Percentiles rank a stretch among this genome's conserved stretches.
Evolutionary conservation across 2,888 invertebrate genomes (phyloP).

Genomic region (Pammene aurita): DNA sequence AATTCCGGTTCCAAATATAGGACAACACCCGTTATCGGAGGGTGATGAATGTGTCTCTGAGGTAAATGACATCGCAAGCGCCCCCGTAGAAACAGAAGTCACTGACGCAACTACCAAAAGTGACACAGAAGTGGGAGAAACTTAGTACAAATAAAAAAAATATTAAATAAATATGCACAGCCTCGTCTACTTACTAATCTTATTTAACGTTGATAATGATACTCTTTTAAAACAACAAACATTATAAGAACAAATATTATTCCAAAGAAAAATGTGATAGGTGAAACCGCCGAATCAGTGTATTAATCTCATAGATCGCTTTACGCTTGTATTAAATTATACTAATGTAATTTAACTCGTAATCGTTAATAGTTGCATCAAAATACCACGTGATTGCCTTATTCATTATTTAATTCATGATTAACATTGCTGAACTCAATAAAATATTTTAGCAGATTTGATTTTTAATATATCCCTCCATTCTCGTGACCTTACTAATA

Average conservation of each 20-base stretch:
- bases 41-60: slow-evolving; percentile 53
- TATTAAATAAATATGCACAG: slow-evolving; percentile 34
- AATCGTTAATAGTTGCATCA: slow-evolving; percentile 74
- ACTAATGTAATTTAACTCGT: slow-evolving; percentile 71
- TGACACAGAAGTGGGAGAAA: slow-evolving; percentile 26
- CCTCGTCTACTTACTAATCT: slow-evolving; percentile 36
- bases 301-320: slow-evolving; percentile 73
- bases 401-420: slow-evolving; percentile 77
- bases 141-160: slow-evolving; percentile 34
- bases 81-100: slow-evolving; percentile 19
- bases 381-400: slow-evolving; percentile 81
- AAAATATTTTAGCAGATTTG: slow-evolving; percentile 77
- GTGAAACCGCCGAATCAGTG: slow-evolving; percentile 70
- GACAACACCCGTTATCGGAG: slow-evolving; percentile 60
- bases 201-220: slow-evolving; percentile 24
- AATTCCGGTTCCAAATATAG: slow-evolving; percentile 71
- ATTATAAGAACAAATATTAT: slow-evolving; percentile 60
- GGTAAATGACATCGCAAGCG: slow-evolving; percentile 44
- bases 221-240: slow-evolving; percentile 30
- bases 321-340: slow-evolving; percentile 69
- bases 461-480: slow-evolving; percentile 48
- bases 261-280: slow-evolving; percentile 80
- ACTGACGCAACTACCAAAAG: slow-evolving; percentile 12
- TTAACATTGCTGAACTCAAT: slow-evolving; percentile 76
- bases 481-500: neutral